Evolutionary conservation across 2,888 invertebrate species (phyloP).

Genomic region (Ptychoptera contaminata): DNA sequence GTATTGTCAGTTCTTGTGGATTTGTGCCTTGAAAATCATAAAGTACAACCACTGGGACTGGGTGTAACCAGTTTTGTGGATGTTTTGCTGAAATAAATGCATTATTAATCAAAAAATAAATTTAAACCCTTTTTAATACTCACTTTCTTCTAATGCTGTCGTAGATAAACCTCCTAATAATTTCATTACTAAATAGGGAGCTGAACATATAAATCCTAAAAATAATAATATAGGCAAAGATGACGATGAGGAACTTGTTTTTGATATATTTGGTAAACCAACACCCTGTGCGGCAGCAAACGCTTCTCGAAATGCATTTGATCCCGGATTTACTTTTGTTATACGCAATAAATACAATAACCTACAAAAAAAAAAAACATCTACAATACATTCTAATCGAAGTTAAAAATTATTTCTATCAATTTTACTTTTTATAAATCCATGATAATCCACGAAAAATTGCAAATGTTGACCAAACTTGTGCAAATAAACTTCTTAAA

Average conservation of each 20-base stretch:
- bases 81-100: conserved; percentile 36
- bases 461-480: conserved; percentile 77
- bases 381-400: too few relatives aligned
- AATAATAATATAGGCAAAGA: conserved; percentile 85
- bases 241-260: conserved; percentile 31
- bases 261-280: conserved; percentile 25
- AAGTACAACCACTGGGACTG: conserved; percentile 48
- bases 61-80: conserved; percentile 52
- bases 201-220: conserved; percentile 73
- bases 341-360: conserved; percentile 25
- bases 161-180: conserved; percentile 44
- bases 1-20: conserved; percentile 62
- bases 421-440: conserved; percentile 48
- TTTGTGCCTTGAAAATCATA: conserved; percentile 59
- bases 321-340: conserved; percentile 27
- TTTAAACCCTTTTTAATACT: conserved; percentile 17
- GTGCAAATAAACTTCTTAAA: conserved; percentile 65
- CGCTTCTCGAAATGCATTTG: conserved; percentile 32
- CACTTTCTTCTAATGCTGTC: conserved; percentile 43
- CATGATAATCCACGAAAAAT: conserved; percentile 64
- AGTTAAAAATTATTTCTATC: not conserved
- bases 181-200: conserved; percentile 82
- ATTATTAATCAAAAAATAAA: not conserved
- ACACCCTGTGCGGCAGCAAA: conserved; percentile 28
- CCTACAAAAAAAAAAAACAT: conserved; percentile 13